A percentile compares a stretch with the other conserved stretches of the same genome.
phyloP scores from a whole-genome alignment of 2,113 vertebrate genomes.

The Fregetta grallaria region DNA sequence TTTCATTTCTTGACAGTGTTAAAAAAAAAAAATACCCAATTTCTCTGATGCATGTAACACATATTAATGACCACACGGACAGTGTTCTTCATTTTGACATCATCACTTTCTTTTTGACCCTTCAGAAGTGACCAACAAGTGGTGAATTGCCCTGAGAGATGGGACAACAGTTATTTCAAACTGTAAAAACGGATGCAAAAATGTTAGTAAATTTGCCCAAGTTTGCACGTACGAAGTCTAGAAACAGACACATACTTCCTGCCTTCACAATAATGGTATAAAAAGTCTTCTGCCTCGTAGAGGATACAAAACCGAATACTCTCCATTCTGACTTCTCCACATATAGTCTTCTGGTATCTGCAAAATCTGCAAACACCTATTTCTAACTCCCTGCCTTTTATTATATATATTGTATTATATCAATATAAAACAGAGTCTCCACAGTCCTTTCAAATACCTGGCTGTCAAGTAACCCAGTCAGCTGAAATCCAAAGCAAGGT shows the following conservation, averaged over 20 bases:
- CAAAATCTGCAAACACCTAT: neutral
- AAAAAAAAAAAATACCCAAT: neutral
- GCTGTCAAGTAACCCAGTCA: neutral
- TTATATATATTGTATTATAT: neutral
- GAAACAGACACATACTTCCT: neutral
- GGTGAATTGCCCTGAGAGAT: neutral
- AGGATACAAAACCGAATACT: neutral
- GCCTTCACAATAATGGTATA: neutral
- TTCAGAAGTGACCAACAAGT: neutral
- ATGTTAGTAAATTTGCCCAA: neutral
- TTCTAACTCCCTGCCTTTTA: neutral
- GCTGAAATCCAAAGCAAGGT: neutral
- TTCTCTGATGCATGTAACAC: neutral
- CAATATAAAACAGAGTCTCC: neutral
- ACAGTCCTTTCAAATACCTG: neutral
- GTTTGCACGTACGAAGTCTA: neutral
- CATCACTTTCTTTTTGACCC: neutral
- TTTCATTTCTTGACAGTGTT: neutral
- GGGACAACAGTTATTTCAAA: neutral
- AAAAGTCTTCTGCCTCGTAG: neutral
- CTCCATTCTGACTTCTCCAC: neutral
- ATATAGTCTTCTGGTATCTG: neutral
- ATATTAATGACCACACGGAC: neutral
- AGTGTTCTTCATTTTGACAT: neutral
- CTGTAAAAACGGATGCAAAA: neutral